Conservation (phyloP, 2,888 invertebrate genomes). For the Blastobasis adustella region DNA sequence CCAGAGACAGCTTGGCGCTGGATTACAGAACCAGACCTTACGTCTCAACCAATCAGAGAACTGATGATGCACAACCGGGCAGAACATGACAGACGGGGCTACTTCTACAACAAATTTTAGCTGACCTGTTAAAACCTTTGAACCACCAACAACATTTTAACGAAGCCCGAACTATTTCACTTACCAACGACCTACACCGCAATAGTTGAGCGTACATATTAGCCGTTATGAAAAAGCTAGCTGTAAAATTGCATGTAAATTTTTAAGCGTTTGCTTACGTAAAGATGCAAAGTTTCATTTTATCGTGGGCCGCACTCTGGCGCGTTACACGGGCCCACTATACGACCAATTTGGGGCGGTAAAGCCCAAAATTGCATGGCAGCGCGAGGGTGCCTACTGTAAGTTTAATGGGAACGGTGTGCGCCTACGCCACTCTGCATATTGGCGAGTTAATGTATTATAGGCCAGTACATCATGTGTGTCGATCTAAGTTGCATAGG, state of each 20-base stretch:
- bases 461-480: background rate
- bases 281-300: slow-evolving; percentile 13
- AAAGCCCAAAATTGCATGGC: slow-evolving; percentile 28
- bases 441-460: slow-evolving; percentile 1
- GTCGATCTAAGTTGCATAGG: slow-evolving; percentile 18
- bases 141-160: too few species aligned
- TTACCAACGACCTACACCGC: too few species aligned
- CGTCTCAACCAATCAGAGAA: too few species aligned
- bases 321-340: slow-evolving; percentile 13
- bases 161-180: too few species aligned
- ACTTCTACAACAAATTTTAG: too few species aligned
- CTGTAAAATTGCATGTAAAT: slow-evolving; percentile 12
- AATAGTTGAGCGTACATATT: background rate
- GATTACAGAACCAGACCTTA: too few species aligned
- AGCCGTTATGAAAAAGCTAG: slow-evolving; percentile 6
- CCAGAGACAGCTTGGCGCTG: too few species aligned
- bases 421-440: slow-evolving; percentile 33
- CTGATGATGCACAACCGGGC: too few species aligned
- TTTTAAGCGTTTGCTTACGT: slow-evolving; percentile 16
- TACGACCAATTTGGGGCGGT: slow-evolving; percentile 21
- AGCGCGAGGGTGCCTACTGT: slow-evolving; percentile 37
- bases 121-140: too few species aligned
- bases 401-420: slow-evolving; percentile 61
- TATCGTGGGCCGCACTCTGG: slow-evolving; percentile 8
- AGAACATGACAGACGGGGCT: too few species aligned